Percentiles rank a stretch among this genome's conserved stretches.
Conservation (phyloP, 2,888 invertebrate species). For the Bursaphelenchus okinawaensis region DNA sequence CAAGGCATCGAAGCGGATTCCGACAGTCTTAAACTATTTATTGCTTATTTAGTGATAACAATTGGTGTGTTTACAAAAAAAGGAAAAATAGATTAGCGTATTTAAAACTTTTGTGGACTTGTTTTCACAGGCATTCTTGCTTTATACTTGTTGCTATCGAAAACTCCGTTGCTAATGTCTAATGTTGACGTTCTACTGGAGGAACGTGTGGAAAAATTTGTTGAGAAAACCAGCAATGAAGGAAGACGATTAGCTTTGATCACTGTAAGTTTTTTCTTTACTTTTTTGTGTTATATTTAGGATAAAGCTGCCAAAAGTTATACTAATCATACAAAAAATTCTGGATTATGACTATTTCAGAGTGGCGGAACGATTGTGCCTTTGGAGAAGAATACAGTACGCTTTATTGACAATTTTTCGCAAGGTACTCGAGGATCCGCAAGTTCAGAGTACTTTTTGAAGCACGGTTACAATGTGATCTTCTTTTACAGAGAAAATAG, state of each 20-base stretch:
- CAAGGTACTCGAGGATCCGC: slow-evolving; percentile 89
- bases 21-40: too few species aligned
- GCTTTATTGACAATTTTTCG: slow-evolving; percentile 98
- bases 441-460: slow-evolving; percentile 88
- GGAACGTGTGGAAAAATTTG: not conserved
- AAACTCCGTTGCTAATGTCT: too few species aligned
- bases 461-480: slow-evolving; percentile 77
- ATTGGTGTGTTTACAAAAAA: too few species aligned
- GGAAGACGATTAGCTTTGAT: slow-evolving; percentile 3
- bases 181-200: not conserved
- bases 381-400: slow-evolving; percentile 88
- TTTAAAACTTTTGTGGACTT: too few species aligned
- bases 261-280: not conserved
- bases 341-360: slow-evolving; percentile 30
- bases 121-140: too few species aligned
- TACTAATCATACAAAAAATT: not conserved
- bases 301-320: not conserved
- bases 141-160: too few species aligned
- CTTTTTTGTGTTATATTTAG: not conserved
- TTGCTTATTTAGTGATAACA: too few species aligned
- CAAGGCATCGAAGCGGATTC: too few species aligned
- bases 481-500: slow-evolving; percentile 86
- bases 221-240: not conserved
- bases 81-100: too few species aligned
- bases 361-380: slow-evolving; percentile 96